Evolutionary conservation across 2,797 vertebrate genomes (phyloP).

Genomic region (Gorsachius magnificus): DNA sequence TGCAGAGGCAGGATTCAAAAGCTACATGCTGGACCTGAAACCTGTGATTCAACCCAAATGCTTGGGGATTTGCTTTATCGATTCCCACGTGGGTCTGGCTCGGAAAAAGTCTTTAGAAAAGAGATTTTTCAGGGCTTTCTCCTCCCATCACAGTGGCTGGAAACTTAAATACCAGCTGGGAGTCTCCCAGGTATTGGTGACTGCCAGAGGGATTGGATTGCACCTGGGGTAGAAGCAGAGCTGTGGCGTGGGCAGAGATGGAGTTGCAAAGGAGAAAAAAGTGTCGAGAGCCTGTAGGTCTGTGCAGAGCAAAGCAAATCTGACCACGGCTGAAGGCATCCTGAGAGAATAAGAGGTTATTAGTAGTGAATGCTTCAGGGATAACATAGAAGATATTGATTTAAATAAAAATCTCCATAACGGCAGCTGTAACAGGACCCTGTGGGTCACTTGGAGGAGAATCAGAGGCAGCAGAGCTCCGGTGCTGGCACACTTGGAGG

Average conservation of each 20-base stretch:
- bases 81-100: not conserved
- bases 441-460: constrained; percentile 14
- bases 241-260: not conserved
- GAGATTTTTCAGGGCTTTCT: not conserved
- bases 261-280: not conserved
- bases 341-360: constrained; percentile 3
- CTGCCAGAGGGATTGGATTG: not conserved
- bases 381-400: not conserved
- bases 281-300: rapidly evolving
- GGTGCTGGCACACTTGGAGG: not conserved
- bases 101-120: not conserved
- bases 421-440: not conserved
- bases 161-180: not conserved
- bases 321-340: not conserved
- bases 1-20: not conserved
- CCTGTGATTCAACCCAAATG: not conserved
- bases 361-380: not conserved
- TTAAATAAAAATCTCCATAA: constrained; percentile 40
- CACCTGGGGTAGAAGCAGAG: rapidly evolving
- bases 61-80: not conserved
- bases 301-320: not conserved
- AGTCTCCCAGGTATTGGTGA: not conserved
- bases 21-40: not conserved
- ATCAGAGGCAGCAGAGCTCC: not conserved
- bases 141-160: not conserved